phyloP scores from a whole-genome alignment of 1,140 invertebrate species.

The Lerema accius region DNA sequence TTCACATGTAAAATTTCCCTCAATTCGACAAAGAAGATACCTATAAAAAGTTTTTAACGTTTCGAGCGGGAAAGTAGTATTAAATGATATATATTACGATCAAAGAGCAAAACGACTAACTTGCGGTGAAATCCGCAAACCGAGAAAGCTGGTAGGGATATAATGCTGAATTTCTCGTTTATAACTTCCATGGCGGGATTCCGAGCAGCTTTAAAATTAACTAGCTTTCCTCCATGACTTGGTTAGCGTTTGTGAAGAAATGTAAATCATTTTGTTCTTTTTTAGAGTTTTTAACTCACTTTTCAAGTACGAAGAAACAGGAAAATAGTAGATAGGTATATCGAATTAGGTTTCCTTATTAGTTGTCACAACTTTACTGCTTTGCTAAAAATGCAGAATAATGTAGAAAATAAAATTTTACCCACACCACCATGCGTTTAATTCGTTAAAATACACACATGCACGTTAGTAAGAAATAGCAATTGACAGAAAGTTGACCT shows the following conservation, averaged over 20 bases:
- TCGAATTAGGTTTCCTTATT: too few relatives aligned
- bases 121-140: too few relatives aligned
- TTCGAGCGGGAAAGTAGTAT: constrained; percentile 4
- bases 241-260: constrained; percentile 5
- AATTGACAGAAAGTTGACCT: too few relatives aligned
- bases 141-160: too few relatives aligned
- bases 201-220: constrained; percentile 20
- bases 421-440: too few relatives aligned
- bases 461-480: too few relatives aligned
- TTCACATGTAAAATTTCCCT: neutral
- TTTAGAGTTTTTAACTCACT: neutral
- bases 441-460: too few relatives aligned
- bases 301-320: neutral
- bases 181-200: neutral
- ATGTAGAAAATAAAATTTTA: too few relatives aligned
- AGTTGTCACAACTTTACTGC: too few relatives aligned
- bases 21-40: constrained; percentile 11
- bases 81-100: constrained; percentile 25
- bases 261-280: neutral
- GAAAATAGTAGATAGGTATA: neutral
- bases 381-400: too few relatives aligned
- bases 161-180: too few relatives aligned
- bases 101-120: constrained; percentile 12
- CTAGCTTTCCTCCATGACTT: constrained; percentile 2
- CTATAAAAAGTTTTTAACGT: constrained; percentile 9